Evolutionary conservation across 37 sponge, comb jelly and placozoan species (phyloP), one percentile per base, ranked within the genome.

Genomic region (Eunapius fragilis): DNA sequence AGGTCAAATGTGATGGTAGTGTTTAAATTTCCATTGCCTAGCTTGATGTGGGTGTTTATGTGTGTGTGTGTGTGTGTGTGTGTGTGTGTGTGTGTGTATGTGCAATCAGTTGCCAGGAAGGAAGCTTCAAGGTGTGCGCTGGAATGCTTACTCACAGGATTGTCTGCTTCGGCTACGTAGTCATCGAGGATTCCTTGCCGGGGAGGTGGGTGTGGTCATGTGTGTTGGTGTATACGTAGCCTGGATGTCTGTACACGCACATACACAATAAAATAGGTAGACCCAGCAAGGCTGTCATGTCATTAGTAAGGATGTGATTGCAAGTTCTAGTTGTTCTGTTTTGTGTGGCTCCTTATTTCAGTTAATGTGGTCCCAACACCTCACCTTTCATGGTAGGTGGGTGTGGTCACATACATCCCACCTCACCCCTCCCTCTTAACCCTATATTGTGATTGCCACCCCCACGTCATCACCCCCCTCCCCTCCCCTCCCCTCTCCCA

Each of bases 131-230:
- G 37, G 93, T 97, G 33, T 47, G 31, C 26, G 97, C 97, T 28
- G 94, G 84, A 22, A 69, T 82, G 31, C 84, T 97, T 30, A 81
- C 82, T 11, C 97, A 97, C 82, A 91, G 97, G 74, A 47, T 97
- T 17, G 83, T 89, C 30, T 89, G 88, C 35, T 89, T 97, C 86
- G 97, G 97, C 10, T 97, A 84, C 88, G 94, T 94, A 11, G 74
- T 94, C 27, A 86, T 86, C 25, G 97, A 97, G 74, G 94, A 83
- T 25, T 83, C 87, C 2, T 75, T 91, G 31, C 90, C 94, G 11
- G 94, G 97, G 49, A 97, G 84, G 94, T 96, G 71, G 82, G 91
- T 67, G 19, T 2, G 13, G 24, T 27, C 45, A 24, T 10, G 19
- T 7, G 26, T 28, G 25, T 7, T 13, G 26, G 0, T 7, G 11